phyloP scores from a whole-genome alignment of 2,888 invertebrate genomes.

The Diplazon laetatorius region DNA sequence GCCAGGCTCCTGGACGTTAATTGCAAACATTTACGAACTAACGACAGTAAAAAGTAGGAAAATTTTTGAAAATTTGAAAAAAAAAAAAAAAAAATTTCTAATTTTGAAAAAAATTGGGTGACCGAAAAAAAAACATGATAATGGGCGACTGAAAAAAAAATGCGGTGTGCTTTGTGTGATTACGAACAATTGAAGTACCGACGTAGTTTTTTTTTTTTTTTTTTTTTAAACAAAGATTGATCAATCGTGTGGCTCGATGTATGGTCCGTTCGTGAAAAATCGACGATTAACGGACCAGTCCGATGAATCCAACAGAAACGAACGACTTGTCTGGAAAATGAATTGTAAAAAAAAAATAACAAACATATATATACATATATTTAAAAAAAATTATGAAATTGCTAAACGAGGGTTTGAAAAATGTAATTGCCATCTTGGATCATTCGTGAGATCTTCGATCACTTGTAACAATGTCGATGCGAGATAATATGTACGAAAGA shows the following conservation, averaged over 20 bases:
- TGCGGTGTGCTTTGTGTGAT: slow-evolving; percentile 67
- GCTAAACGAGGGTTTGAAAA: slow-evolving; percentile 26
- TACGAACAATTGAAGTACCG: too few species aligned
- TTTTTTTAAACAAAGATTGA: too few species aligned
- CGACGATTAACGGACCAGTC: too few species aligned
- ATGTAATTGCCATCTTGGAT: slow-evolving; percentile 24
- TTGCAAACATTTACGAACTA: slow-evolving; percentile 56
- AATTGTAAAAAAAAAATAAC: not conserved
- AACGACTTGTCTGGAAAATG: too few species aligned
- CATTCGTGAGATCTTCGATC: slow-evolving; percentile 45
- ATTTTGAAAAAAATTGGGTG: slow-evolving; percentile 46
- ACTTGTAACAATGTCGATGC: slow-evolving; percentile 34
- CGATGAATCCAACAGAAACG: too few species aligned
- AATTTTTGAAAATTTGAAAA: too few species aligned
- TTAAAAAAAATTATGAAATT: slow-evolving; percentile 3
- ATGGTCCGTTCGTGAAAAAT: too few species aligned
- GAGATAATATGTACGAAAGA: slow-evolving; percentile 19
- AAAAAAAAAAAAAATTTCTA: not conserved
- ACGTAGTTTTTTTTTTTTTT: too few species aligned
- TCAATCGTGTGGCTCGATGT: too few species aligned
- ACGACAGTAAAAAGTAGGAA: slow-evolving; percentile 46
- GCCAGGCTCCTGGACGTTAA: slow-evolving; percentile 60
- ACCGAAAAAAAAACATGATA: slow-evolving; percentile 41
- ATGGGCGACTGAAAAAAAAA: slow-evolving; percentile 16
- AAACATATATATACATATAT: slow-evolving; percentile 8